phyloP scores from a whole-genome alignment of 2,888 invertebrate species.

The Sinhomidia bicolor region DNA sequence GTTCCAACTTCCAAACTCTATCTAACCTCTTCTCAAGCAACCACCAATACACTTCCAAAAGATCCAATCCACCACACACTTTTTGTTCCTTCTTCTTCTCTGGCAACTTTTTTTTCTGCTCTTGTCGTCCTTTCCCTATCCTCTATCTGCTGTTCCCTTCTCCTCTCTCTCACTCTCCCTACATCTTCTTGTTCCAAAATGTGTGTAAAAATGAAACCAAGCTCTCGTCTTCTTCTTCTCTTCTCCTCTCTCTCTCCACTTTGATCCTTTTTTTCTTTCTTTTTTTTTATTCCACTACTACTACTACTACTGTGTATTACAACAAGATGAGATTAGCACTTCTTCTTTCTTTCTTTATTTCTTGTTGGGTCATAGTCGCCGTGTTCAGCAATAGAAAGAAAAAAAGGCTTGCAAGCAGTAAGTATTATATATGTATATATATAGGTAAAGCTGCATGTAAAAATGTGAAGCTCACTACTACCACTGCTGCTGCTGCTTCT shows the following conservation, averaged over 20 bases:
- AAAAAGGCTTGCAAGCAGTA: constrained; percentile 1
- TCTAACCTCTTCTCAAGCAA: constrained; percentile 18
- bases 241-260: background rate
- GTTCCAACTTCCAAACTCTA: constrained; percentile 18
- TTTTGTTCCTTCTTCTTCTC: constrained; percentile 2
- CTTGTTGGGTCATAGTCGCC: background rate
- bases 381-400: background rate
- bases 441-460: background rate
- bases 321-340: constrained; percentile 25
- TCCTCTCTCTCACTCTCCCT: background rate
- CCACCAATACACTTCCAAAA: constrained; percentile 13
- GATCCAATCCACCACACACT: constrained; percentile 43
- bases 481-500: background rate
- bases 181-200: background rate
- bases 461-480: background rate
- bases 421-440: background rate
- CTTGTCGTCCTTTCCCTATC: constrained; percentile 33
- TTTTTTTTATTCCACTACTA: background rate
- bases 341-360: constrained; percentile 18
- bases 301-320: background rate
- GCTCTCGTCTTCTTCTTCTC: background rate
- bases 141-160: constrained; percentile 19
- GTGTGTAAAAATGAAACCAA: constrained; percentile 20
- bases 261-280: background rate
- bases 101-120: constrained; percentile 11